Percentiles rank a stretch among this genome's conserved stretches.
Conservation (phyloP, 2,888 invertebrate genomes). For the Lasius fuliginosus region DNA sequence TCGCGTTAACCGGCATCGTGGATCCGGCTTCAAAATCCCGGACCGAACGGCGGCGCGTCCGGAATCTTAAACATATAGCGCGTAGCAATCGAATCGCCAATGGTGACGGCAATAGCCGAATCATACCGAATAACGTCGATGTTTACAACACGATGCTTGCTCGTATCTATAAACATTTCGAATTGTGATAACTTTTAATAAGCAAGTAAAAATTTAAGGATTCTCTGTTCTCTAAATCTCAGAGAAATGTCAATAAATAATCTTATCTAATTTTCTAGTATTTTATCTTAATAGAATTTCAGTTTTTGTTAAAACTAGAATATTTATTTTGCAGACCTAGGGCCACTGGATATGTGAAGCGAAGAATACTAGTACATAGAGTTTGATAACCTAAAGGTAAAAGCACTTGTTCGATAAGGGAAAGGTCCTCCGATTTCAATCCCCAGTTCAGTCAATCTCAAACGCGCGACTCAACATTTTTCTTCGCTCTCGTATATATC, state of each 20-base stretch:
- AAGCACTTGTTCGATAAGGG: background rate
- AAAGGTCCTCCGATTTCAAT: background rate
- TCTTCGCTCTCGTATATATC: background rate
- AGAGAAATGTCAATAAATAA: background rate
- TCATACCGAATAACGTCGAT: background rate
- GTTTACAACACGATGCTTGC: background rate
- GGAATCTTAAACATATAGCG: conserved; percentile 69
- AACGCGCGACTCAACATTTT: background rate
- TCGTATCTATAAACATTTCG: background rate
- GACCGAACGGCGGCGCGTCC: conserved; percentile 55
- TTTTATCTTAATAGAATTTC: no score
- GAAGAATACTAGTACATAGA: background rate
- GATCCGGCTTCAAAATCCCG: conserved; percentile 70
- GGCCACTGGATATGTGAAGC: background rate
- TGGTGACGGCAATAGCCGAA: background rate
- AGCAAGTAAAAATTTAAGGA: background rate
- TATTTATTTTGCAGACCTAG: background rate
- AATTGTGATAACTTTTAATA: background rate
- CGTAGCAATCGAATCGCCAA: conserved; percentile 36
- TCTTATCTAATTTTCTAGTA: background rate
- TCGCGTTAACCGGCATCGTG: conserved; percentile 68
- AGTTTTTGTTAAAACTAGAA: no score
- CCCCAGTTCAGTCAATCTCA: background rate
- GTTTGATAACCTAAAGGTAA: background rate
- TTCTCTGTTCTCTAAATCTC: background rate